Base-by-base conservation (phyloP, 2,797 vertebrate species). In the Gymnodraco acuticeps region DNA sequence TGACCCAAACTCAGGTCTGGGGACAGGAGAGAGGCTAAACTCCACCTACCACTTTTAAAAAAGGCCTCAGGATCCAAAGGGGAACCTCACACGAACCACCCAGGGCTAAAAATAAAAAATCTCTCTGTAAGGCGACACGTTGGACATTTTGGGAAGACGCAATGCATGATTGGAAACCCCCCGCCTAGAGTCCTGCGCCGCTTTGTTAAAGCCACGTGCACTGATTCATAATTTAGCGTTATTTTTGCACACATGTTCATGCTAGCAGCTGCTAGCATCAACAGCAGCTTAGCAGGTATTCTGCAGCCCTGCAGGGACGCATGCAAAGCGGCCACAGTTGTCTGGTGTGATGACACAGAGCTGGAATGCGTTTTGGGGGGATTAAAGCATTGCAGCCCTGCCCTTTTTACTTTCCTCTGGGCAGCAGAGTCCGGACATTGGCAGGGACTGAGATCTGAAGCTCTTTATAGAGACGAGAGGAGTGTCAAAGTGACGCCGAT, bases 31-130 rank as follows among this genome's bases (percentile, higher is more conserved):
- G 70, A 91, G 86, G 83, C 47, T 85, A 94, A 93, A 93, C 94
- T 89, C 95, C 82, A 62, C 94, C 95, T 84, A 73, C 87, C 89
- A 14, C 45, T 89, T 90, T 88, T 80, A 81, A 94, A 92, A 89
- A 93, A 94, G 91, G 89, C 86, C 58, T 86, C 93, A 78, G 92
- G 94, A 94, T 90, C 94, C 65, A 93, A 87, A 90, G 82, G 94
- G 93, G 90, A 70, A 59, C 81, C 81, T 85, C 62, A 77, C 87
- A 87, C 73, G 16, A 74, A 69, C 45, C 73, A 58, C 87, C 87
- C 59, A 60, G 41, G 2, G 80, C 94, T 95, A 96, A 94, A 95
- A 94, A 94, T 95, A 95, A 78, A 55, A 80, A 55, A 80, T 42
- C 63, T 86, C 77, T 87, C 71, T 84, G 94, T 92, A 95, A 95